Evolutionary conservation across 2,888 invertebrate species (phyloP), one percentile per base, ranked within the genome.

Genomic region (Drosophila parthenogenetica): DNA sequence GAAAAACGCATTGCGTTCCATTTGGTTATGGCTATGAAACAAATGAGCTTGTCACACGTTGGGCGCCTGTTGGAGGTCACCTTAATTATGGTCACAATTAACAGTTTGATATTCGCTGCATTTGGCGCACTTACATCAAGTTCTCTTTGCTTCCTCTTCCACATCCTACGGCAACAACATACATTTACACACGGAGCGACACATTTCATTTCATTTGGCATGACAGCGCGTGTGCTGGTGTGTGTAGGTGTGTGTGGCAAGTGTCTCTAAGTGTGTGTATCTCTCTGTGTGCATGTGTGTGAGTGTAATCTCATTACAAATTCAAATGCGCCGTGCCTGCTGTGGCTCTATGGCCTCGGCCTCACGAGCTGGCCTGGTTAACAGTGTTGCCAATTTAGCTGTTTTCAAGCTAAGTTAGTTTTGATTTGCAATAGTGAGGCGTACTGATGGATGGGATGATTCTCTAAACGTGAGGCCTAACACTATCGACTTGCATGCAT

Each of bases 241-340:
- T 25, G 22, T 54, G 17, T 29, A 14, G 7, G 43, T 25, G 32
- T 35, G 14, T 5, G 35, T 39, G 39, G 16, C 39, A 45, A 19
- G 32, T 42, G 35, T 7, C 29, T 29, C 8, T 29, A 29, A 29
- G 8, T 29, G 8, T 29, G 29, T 8, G 29, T 29, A 29, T 29
- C 29, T 29, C 29, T 8, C 29, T 46, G 37, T 60, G 29, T 29
- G 19, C 32, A 39, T 48, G 35, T 53, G 45, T 53, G 62, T 66
- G 72, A 59, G 69, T 75, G 82, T 75, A 88, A 87, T 89, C 87
- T 85, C 87, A 87, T 89, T 85, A 89, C 87, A 89, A 84, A 87
- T 85, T 87, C 85, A 89, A 85, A 85, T 85, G 79, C 64, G 68
- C 69, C 69, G 66, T 62, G 65, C 53, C 69, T 84, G 79, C 59